Conservation (phyloP, 2,797 vertebrate species). For the Chrosomus eos region DNA sequence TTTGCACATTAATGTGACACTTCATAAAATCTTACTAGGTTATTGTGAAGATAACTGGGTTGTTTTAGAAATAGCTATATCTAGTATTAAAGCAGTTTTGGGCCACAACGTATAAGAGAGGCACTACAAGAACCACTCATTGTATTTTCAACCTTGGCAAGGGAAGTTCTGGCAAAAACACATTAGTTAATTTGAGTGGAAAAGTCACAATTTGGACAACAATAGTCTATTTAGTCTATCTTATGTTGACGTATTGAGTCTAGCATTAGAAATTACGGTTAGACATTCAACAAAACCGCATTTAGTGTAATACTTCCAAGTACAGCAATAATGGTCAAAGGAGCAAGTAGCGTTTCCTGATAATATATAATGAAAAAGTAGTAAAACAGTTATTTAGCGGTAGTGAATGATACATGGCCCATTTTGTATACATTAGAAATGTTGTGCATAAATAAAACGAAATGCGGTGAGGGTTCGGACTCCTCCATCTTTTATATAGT, state of each 20-base stretch:
- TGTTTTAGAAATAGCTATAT: conserved; percentile 28
- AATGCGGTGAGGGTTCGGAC: conserved; percentile 30
- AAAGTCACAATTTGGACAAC: conserved; percentile 17
- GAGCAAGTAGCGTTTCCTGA: conserved; percentile 42
- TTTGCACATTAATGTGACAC: conserved; percentile 47
- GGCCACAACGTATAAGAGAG: conserved; percentile 20
- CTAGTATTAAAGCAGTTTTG: conserved; percentile 13
- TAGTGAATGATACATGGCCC: conserved; percentile 32
- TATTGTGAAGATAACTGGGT: conserved; percentile 24
- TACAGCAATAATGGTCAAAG: conserved; percentile 38
- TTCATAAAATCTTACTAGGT: conserved; percentile 28
- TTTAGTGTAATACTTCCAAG: conserved; percentile 49
- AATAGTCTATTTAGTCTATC: conserved; percentile 20
- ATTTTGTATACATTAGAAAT: conserved; percentile 35
- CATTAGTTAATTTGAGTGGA: conserved; percentile 6
- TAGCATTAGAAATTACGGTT: conserved; percentile 35
- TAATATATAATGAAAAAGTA: conserved; percentile 41
- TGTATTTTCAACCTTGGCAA: conserved; percentile 26
- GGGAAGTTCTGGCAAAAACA: conserved; percentile 37
- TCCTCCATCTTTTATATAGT: conserved; percentile 28
- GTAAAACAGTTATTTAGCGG: conserved; percentile 40
- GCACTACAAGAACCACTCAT: conserved; percentile 15
- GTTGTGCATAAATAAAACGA: conserved; percentile 51
- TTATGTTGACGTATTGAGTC: conserved; percentile 9
- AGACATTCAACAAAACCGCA: conserved; percentile 44